Evolutionary conservation across 1,140 invertebrate species (phyloP), one percentile per base, ranked within the genome.

Genomic region (Hydropsyche tenuis): DNA sequence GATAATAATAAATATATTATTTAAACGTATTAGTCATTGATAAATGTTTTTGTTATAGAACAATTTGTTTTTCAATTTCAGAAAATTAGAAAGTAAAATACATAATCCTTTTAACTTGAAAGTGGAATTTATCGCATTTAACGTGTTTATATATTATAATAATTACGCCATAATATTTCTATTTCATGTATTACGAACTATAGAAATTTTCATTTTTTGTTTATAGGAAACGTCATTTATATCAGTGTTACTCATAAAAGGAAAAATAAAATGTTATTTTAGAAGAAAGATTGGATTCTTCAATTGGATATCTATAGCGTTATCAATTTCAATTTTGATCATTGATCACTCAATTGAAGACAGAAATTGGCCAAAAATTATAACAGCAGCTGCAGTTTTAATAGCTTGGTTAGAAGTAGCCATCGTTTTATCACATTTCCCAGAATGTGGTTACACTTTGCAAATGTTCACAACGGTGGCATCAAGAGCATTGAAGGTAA

Each of bases 381-480:
- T 88, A 1, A 82, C 87, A 0, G 85, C 88, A 0, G 73, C 85
- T 16, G 83, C 85, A 6, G 73, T 87, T 42, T 81, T 88, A 11
- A 73, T 87, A 7, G 81, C 85, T 1, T 88, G 87, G 87, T 78
- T 85, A 43, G 85, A 88, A 77, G 79, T 87, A 23, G 86, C 87
- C 82, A 83, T 87, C 45, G 76, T 87, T 5, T 74, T 87, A 14
- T 87, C 87, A 0, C 80, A 85, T 72, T 86, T 87, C 72, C 87
- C 85, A 18, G 83, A 83, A 75, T 87, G 82, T 79, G 86, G 85
- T 3, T 86, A 84, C 63, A 86, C 86, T 73, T 83, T 86, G 1
- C 81, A 86, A 0, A 87, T 87, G 86, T 87, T 87, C 79, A 82
- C 82, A 25, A 85, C 84, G 71, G 86, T 87, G 0, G 83, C 85